Base-by-base conservation (phyloP, 2,113 vertebrate genomes). In the Sander lucioperca region DNA sequence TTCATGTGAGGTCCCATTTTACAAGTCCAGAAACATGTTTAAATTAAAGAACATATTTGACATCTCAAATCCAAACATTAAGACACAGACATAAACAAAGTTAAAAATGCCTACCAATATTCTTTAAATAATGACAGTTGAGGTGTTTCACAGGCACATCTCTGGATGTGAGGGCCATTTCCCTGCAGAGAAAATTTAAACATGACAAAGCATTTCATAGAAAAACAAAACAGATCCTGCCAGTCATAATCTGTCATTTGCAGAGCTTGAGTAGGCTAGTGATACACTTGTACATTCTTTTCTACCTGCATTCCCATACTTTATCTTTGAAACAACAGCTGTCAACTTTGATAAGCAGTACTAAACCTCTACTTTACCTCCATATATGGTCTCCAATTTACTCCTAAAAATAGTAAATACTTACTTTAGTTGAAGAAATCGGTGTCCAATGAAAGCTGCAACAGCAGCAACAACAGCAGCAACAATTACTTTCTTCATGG, bases 111-210 rank as follows among this genome's bases (percentile, higher is more conserved):
- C 12, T 80, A 92, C 91, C 83, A 23, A 90, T 89, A 50, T 86
- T 65, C 5, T 79, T 16, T 25, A 92, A 54, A 65, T 83, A 85
- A 2, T 64, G 82, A 71, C 91, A 92, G 7, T 61, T 80, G 23
- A 91, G 86, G 27, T 83, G 88, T 56, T 91, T 91, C 43, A 87
- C 47, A 3, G 85, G 36, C 13, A 87, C 6, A 51, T 87, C 80
- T 84, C 89, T 88, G 74, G 62, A 74, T 0, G 50, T 54, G 23
- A 92, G 86, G 2, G 1, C n/a, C 0, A 87, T 7, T 36, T 80
- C 57, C 36, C 91, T 92, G 84, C 19, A 63, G 39, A 68, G 3
- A 51, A 64, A 57, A 74, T 39, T 18, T n/a, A 19, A 64, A 72
- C 16, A 80, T 51, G 8, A 36, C 6, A 25, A 21, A 58, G 16